These are phyloP conservation scores for Pterocles burchelli DNA, from an alignment of 2,113 vertebrate species.

Conservation along the genomic window DNA sequence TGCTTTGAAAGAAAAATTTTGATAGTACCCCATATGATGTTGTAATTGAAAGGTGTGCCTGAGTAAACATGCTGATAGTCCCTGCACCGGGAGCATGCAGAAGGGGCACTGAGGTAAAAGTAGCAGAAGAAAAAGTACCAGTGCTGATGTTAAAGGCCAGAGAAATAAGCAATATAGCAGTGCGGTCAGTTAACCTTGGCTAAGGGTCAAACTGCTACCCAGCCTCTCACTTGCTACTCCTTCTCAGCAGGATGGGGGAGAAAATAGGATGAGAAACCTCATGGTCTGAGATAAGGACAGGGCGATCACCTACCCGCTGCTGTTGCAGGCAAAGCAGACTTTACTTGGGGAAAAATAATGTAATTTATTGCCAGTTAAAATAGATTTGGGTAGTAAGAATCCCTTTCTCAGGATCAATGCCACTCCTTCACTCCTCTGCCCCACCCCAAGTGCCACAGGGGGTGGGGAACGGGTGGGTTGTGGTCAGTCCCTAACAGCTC, in stretches of 20 bases:
- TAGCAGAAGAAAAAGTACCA: neutral
- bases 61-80: neutral
- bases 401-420: too few relatives aligned
- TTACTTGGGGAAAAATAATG: too few relatives aligned
- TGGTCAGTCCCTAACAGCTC: neutral
- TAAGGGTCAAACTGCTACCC: neutral
- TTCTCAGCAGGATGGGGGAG: neutral
- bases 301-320: too few relatives aligned
- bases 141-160: neutral
- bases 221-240: neutral
- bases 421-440: neutral
- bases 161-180: neutral
- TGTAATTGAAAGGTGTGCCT: neutral
- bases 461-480: neutral
- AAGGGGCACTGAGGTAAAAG: neutral
- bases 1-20: neutral
- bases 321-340: too few relatives aligned
- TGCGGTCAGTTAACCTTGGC: neutral
- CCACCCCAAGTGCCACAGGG: neutral
- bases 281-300: too few relatives aligned
- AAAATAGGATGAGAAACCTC: neutral
- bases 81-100: neutral
- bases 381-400: too few relatives aligned
- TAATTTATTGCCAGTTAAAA: too few relatives aligned
- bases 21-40: neutral